Base-by-base conservation (phyloP, 2,797 vertebrate genomes). In the Chiroxiphia lanceolata region DNA sequence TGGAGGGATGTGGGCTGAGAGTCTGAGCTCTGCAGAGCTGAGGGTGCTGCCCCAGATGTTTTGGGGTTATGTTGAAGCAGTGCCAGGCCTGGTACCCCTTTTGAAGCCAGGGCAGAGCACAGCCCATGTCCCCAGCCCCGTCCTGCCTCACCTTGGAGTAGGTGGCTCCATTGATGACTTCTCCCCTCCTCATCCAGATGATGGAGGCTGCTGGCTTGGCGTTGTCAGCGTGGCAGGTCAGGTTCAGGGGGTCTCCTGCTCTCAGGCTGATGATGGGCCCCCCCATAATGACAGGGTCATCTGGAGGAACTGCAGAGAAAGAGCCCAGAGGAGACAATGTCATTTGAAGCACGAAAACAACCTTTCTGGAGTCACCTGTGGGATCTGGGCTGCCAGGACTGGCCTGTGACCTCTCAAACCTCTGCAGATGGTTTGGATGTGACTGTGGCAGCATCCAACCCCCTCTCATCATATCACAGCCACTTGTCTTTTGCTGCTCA, bases 151-250 rank as follows among this genome's bases (percentile, higher is more conserved):
- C 99, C 99, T 99, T 99, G 96, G 99, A 99, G 97, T 99, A 99
- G 96, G 99, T 99, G 96, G 99, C 99, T 92, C 99, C 99, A 0
- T 99, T 99, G 78, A 99, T 98, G 94, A 99, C 99, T 93, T 99
- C 99, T 94, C 99, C 99, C 26, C 98, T 99, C 67, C 99, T 93
- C 94, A 99, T 98, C 99, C 99, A 99, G 97, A 99, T 98, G 97
- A 99, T 99, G 75, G 99, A 99, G 50, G 99, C 99, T 0, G 99
- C 99, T 1, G 99, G 99, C 94, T 99, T 99, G 97, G 99, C 99
- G 0, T 99, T 99, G 98, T 99, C 98, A 1, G 99, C 99, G 0
- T 99, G 99, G 96, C 99, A 99, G 71, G 99, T 99, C 95, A 99
- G 97, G 97, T 99, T 99, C 95, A 99, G 98, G 15, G 98, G 99